A percentile compares a stretch with the other conserved stretches of the same genome.
These are phyloP conservation scores for Larimichthys polyactis DNA, from an alignment of 2,113 vertebrate species.

Conservation along the genomic window DNA sequence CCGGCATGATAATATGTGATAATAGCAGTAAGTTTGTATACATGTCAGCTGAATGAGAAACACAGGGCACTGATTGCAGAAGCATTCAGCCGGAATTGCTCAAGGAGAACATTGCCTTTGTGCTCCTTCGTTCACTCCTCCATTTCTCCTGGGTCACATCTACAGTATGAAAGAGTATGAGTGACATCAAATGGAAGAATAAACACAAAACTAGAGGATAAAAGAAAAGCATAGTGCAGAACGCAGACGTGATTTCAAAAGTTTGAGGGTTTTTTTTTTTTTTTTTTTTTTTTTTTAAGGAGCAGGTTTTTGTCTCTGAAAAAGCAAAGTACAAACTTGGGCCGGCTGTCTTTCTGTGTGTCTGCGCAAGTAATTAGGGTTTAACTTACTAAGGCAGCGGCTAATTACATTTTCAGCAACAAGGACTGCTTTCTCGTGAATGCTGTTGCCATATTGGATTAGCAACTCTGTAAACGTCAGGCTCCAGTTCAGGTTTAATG, in stretches of 20 bases:
- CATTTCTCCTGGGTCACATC: background rate
- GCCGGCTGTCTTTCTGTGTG: background rate
- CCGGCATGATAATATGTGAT: background rate
- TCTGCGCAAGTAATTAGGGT: constrained; percentile 33
- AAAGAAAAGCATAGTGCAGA: background rate
- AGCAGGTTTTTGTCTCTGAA: background rate
- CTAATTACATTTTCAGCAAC: constrained; percentile 42
- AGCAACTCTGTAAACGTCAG: constrained; percentile 5
- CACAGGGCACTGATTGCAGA: background rate
- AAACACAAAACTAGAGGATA: background rate
- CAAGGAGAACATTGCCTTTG: background rate
- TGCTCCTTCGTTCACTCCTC: background rate
- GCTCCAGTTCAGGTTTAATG: constrained; percentile 37
- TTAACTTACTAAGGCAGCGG: constrained; percentile 31
- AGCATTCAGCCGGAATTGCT: background rate
- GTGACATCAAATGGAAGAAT: background rate
- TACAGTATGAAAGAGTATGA: background rate
- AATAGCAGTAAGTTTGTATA: background rate
- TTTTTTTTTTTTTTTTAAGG: background rate
- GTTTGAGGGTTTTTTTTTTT: background rate
- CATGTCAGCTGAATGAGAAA: constrained; percentile 16
- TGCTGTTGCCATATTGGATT: constrained; percentile 34
- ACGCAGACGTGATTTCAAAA: background rate
- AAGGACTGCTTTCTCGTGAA: constrained; percentile 19
- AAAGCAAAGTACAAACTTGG: background rate